A percentile compares a stretch with the other conserved stretches of the same genome.
Conservation (phyloP, 2,113 vertebrate genomes). For the Mesembrinibis cayennensis region DNA sequence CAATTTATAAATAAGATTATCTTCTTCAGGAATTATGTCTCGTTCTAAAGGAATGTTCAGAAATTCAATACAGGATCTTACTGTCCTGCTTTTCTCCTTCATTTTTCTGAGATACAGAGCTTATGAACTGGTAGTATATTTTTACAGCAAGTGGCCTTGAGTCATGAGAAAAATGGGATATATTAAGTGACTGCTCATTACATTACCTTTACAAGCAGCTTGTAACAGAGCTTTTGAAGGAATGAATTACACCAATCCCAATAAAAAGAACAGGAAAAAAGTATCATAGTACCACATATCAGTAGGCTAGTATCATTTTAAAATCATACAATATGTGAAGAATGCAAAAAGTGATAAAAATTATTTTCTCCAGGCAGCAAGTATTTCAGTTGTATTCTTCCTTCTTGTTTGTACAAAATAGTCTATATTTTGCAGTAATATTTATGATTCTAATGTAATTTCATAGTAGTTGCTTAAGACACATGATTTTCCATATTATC, state of each 20-base stretch:
- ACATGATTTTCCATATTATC: not conserved
- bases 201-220: not conserved
- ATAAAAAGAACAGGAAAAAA: not conserved
- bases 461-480: not conserved
- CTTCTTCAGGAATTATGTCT: not conserved
- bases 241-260: not conserved
- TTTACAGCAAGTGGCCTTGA: not conserved
- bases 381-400: not conserved
- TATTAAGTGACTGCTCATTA: not conserved
- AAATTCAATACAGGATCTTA: not conserved
- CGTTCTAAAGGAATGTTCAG: not conserved
- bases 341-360: not conserved
- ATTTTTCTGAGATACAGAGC: not conserved
- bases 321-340: not conserved
- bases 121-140: not conserved
- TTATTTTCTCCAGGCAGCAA: not conserved
- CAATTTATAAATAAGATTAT: not conserved
- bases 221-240: not conserved
- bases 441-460: not conserved
- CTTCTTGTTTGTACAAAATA: not conserved
- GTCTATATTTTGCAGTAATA: not conserved
- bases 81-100: not conserved
- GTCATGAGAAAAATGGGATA: not conserved
- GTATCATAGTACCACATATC: not conserved
- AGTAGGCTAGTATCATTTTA: not conserved